Evolutionary conservation across 2,888 invertebrate species (phyloP).

Genomic region (Epirrhoe alternata): DNA sequence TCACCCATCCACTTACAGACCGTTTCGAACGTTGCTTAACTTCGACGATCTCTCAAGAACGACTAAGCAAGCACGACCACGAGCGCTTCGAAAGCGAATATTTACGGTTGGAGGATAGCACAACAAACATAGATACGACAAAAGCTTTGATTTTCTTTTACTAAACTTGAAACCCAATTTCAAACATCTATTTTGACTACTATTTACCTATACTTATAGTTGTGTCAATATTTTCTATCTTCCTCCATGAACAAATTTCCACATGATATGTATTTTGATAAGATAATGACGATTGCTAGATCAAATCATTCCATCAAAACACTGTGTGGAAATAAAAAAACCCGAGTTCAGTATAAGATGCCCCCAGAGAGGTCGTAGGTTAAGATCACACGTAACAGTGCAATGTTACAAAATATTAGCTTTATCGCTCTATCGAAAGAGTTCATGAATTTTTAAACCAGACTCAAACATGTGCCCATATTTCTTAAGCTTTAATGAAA

Average conservation of each 20-base stretch:
- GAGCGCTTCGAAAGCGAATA: no score
- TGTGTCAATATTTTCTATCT: neutral
- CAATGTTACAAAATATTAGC: slow-evolving; percentile 34
- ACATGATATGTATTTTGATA: slow-evolving; percentile 3
- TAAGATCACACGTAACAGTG: slow-evolving; percentile 37
- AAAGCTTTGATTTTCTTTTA: slow-evolving; percentile 11
- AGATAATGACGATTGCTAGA: slow-evolving; percentile 22
- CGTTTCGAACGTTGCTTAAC: no score
- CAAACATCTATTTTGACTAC: no score
- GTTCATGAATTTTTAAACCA: slow-evolving; percentile 32
- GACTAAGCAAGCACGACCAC: no score
- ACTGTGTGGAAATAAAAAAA: slow-evolving; percentile 34
- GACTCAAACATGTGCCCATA: slow-evolving; percentile 9
- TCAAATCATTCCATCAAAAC: slow-evolving; percentile 20
- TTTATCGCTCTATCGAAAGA: slow-evolving; percentile 36
- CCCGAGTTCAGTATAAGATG: slow-evolving; percentile 29
- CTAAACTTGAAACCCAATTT: neutral
- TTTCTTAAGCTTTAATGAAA: slow-evolving; percentile 23
- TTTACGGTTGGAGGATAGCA: no score
- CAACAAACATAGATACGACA: neutral
- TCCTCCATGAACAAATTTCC: neutral
- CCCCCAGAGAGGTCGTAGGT: slow-evolving; percentile 38
- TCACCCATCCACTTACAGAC: no score
- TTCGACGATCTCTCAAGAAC: no score
- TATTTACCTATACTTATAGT: no score